These are phyloP conservation scores for Drosophila sproati DNA, from an alignment of 1,140 invertebrate species.

Conservation along the genomic window DNA sequence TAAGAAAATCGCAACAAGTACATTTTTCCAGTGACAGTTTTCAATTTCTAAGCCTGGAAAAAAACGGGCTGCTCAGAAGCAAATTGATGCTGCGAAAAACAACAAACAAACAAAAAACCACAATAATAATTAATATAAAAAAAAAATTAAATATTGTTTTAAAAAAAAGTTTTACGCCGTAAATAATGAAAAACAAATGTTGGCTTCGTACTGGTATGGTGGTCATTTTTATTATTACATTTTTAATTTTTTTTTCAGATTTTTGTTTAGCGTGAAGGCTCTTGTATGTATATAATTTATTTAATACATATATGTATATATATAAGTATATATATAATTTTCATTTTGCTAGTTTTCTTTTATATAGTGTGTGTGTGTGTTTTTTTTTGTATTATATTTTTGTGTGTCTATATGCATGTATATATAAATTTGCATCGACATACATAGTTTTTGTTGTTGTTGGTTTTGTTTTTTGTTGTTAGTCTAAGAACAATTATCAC, in stretches of 20 bases:
- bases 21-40: too few relatives aligned
- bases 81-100: too few relatives aligned
- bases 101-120: too few relatives aligned
- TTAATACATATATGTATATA: conserved; percentile 29
- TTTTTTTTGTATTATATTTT: conserved; percentile 15
- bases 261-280: conserved; percentile 51
- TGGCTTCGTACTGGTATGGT: conserved; percentile 68
- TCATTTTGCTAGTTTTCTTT: conserved; percentile 29
- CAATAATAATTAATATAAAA: too few relatives aligned
- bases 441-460: conserved; percentile 29
- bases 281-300: conserved; percentile 44
- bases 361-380: conserved; percentile 1
- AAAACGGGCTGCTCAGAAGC: too few relatives aligned
- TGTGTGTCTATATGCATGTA: conserved; percentile 1
- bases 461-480: conserved; percentile 40
- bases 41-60: too few relatives aligned
- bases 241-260: conserved; percentile 50
- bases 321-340: conserved; percentile 59
- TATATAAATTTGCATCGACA: conserved; percentile 50
- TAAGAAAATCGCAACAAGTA: too few relatives aligned
- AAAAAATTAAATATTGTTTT: too few relatives aligned
- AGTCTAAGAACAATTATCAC: conserved; percentile 82
- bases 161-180: neutral
- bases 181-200: conserved; percentile 8
- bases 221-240: conserved; percentile 74